Conservation (phyloP, 2,113 vertebrate species). For the Microtus richardsoni region DNA sequence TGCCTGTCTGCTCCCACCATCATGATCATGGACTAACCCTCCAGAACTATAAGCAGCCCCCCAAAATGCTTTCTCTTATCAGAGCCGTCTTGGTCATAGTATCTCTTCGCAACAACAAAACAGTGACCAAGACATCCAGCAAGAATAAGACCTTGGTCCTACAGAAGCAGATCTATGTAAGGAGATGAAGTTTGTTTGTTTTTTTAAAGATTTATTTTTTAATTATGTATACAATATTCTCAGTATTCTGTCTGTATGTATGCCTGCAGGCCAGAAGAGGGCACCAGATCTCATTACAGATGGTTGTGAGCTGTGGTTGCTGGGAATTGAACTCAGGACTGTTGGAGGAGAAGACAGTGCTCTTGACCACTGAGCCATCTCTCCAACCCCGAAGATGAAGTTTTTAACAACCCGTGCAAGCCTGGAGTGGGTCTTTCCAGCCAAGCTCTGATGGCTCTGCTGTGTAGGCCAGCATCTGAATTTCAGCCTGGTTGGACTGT, state of each 20-base stretch:
- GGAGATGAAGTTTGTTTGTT: background rate
- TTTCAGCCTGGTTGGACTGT: background rate
- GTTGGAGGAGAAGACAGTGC: too few relatives aligned
- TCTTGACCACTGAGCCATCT: too few relatives aligned
- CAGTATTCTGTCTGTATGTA: too few relatives aligned
- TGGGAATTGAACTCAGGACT: too few relatives aligned
- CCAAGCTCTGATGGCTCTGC: too few relatives aligned
- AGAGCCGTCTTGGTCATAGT: background rate
- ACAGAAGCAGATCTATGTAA: too few relatives aligned
- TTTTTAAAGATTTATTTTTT: too few relatives aligned
- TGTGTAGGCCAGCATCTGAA: background rate
- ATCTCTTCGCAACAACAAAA: background rate
- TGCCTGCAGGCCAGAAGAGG: too few relatives aligned
- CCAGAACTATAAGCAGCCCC: background rate
- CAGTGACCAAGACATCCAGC: background rate
- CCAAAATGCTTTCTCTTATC: background rate
- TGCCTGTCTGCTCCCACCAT: background rate
- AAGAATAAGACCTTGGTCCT: background rate
- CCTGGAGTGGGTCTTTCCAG: background rate
- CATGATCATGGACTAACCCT: background rate
- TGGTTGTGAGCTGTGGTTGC: too few relatives aligned
- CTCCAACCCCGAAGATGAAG: background rate
- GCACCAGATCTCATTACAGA: too few relatives aligned
- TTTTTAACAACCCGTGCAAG: too few relatives aligned
- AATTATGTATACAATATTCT: too few relatives aligned